These are phyloP conservation scores for Drosophila novamexicana DNA, from an alignment of 1,140 invertebrate species.

Conservation along the genomic window DNA sequence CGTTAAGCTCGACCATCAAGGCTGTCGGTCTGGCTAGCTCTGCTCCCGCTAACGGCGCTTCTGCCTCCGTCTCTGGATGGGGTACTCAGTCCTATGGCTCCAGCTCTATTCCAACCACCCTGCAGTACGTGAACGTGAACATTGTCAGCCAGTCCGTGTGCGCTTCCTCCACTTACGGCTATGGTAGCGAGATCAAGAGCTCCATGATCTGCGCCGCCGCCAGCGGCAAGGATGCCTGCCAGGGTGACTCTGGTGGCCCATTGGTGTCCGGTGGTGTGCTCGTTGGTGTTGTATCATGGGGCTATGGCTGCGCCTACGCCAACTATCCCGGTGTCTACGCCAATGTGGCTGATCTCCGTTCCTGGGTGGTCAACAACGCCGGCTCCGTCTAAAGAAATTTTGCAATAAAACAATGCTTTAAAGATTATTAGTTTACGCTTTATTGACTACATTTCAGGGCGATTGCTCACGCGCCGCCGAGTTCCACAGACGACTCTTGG, in stretches of 20 bases:
- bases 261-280: conserved; percentile 67
- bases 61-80: conserved; percentile 85
- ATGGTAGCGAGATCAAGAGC: conserved; percentile 46
- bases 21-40: conserved; percentile 70
- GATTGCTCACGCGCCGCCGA: conserved; percentile 59
- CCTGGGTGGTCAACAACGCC: conserved; percentile 68
- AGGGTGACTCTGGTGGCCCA: conserved; percentile 85
- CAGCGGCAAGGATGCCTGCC: conserved; percentile 71
- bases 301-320: conserved; percentile 74
- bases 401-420: conserved; percentile 1
- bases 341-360: conserved; percentile 79
- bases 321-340: conserved; percentile 87
- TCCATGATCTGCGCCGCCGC: conserved; percentile 84
- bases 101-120: conserved; percentile 41
- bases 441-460: conserved; percentile 37
- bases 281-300: conserved; percentile 87
- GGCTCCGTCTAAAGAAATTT: not conserved
- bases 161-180: conserved; percentile 47
- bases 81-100: conserved; percentile 56
- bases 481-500: conserved; percentile 78
- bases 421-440: conserved; percentile 6
- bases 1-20: conserved; percentile 74
- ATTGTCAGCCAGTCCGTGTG: conserved; percentile 47
- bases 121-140: conserved; percentile 64
- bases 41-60: conserved; percentile 59